phyloP scores from a whole-genome alignment of 37 sponge, comb jelly and placozoan species.

The Beroe forskalii region DNA sequence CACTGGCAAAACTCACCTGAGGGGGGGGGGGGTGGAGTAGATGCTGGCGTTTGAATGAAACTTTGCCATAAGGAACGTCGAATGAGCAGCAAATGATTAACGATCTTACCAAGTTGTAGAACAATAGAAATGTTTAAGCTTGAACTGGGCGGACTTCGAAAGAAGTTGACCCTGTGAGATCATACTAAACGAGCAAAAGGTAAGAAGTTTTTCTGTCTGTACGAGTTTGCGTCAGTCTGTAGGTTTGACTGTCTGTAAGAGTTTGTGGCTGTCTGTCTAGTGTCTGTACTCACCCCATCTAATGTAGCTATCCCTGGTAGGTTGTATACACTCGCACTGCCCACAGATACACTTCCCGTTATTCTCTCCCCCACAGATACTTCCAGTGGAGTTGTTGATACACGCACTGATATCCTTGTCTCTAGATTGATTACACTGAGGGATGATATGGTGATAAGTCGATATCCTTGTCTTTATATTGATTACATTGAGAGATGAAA shows the following conservation, averaged over 20 bases:
- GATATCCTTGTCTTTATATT: neutral
- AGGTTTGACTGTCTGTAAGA: neutral
- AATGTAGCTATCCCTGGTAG: constrained; percentile 35
- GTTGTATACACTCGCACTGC: constrained; percentile 66
- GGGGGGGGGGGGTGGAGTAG: too few relatives aligned
- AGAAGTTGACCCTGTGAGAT: too few relatives aligned
- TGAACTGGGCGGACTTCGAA: too few relatives aligned
- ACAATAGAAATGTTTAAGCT: too few relatives aligned
- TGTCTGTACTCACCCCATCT: constrained; percentile 36
- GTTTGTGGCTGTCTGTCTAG: too few relatives aligned
- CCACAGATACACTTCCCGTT: constrained; percentile 65
- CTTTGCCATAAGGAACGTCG: too few relatives aligned
- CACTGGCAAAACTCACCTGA: constrained; percentile 58
- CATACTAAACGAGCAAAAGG: too few relatives aligned
- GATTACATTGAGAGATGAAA: neutral
- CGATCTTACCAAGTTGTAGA: too few relatives aligned
- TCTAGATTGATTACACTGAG: constrained; percentile 36
- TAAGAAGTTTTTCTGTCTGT: too few relatives aligned
- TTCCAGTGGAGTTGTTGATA: neutral
- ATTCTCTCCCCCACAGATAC: constrained; percentile 31
- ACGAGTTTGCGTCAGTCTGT: neutral
- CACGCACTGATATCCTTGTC: neutral
- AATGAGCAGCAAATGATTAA: too few relatives aligned
- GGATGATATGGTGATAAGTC: neutral
- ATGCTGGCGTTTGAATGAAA: too few relatives aligned